phyloP scores from a whole-genome alignment of 2,113 vertebrate genomes.

The Pleuronectes platessa region DNA sequence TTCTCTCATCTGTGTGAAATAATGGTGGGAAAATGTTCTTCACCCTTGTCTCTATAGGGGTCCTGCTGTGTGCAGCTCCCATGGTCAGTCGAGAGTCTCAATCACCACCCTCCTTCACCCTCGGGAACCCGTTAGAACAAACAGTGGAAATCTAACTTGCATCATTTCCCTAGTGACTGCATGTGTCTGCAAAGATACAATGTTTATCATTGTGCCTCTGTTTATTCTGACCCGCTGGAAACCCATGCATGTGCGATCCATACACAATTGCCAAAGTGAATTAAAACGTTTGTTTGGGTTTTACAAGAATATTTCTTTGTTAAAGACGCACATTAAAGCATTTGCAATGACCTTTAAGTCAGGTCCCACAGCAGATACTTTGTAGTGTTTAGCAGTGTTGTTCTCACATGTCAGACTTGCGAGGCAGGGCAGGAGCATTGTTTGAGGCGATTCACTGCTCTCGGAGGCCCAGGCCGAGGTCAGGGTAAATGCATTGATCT shows the following conservation, averaged over 20 bases:
- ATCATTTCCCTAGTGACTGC: constrained; percentile 64
- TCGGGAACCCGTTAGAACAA: constrained; percentile 72
- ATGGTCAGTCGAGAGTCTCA: constrained; percentile 32
- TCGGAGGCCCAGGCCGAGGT: constrained; percentile 57
- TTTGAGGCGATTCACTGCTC: constrained; percentile 59
- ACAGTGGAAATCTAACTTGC: constrained; percentile 77
- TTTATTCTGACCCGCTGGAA: constrained; percentile 33
- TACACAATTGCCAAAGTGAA: neutral
- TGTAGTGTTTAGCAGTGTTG: constrained; percentile 39
- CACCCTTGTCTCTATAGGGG: constrained; percentile 56
- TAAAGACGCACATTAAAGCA: neutral
- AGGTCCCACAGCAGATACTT: constrained; percentile 22
- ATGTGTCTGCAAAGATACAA: constrained; percentile 12
- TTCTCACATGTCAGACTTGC: constrained; percentile 46
- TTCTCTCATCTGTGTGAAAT: constrained; percentile 63
- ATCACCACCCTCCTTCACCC: constrained; percentile 36
- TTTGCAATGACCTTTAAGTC: constrained; percentile 26
- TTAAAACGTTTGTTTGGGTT: neutral
- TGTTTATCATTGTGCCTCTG: constrained; percentile 57
- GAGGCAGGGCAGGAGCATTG: constrained; percentile 48
- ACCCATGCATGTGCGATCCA: constrained; percentile 9
- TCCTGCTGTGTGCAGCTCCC: constrained; percentile 56
- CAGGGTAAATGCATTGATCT: constrained; percentile 63
- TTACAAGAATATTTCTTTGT: too few species aligned
- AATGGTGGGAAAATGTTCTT: constrained; percentile 81